Evolutionary conservation across 2,113 vertebrate species (phyloP), one percentile per base, ranked within the genome.

Genomic region (Callorhinus ursinus): DNA sequence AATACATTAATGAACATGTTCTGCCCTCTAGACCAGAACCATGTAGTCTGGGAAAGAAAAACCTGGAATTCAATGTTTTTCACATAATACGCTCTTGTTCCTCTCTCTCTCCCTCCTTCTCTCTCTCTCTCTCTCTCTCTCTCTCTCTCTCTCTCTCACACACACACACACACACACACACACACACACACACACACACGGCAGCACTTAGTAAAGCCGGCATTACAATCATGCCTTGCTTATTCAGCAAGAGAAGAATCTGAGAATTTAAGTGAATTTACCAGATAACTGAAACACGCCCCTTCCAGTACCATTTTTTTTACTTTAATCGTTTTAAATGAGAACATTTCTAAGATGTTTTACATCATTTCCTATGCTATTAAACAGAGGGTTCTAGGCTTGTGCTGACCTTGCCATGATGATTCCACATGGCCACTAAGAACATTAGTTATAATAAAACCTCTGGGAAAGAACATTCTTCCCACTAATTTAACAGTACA

Each of bases 141-240:
- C 13, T 39, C 28, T 77, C 36, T 13, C 87, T 51, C 14, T n/a
- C 24, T 87, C 51, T 67, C 24, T 53, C 46, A 22, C 61, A 67
- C 49, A 69, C 57, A 46, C 33, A 85, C 53, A 65, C 31, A 74
- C 4, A 42, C 6, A 36, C n/a, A 22, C 61, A 67, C 49, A 69
- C 57, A 46, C 33, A 85, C 53, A 65, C 31, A 74, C 4, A 42
- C 6, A 36, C 7, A 46, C 39, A 74, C 39, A 72, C 36, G n/a
- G 11, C 15, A 93, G n/a, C 39, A 89, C 53, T 93, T 96, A 24
- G n/a, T 63, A 92, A 93, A 49, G 14, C 65, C 26, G 77, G 13
- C 81, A 88, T 80, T 85, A 89, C 19, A 85, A 63, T 72, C 39
- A 74, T 65, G 26, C 28, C 53, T 97, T 88, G 24, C 83, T 93